Conservation (phyloP, 1,140 invertebrate genomes). For the Trachelipus rathkii region DNA sequence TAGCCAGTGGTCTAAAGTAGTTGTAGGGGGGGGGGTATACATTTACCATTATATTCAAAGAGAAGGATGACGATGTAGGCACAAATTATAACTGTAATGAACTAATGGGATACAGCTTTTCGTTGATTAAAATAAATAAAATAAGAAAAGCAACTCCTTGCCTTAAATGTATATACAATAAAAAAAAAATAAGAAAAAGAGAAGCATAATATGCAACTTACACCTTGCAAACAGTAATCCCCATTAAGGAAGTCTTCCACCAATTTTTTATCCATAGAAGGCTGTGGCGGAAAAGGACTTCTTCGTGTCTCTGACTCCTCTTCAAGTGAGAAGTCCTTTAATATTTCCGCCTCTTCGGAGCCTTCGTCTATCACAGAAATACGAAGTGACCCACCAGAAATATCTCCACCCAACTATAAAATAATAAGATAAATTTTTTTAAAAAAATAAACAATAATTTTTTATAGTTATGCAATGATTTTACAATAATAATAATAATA, state of each 20-base stretch:
- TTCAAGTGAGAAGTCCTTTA: neutral
- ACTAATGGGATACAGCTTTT: no score
- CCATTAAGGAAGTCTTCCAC: slow-evolving; percentile 73
- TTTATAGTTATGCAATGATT: no score
- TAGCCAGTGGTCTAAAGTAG: no score
- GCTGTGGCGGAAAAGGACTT: slow-evolving; percentile 47
- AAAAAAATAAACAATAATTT: no score
- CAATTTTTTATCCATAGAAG: slow-evolving; percentile 59
- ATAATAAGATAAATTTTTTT: no score
- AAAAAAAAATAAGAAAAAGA: slow-evolving; percentile 18
- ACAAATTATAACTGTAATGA: no score
- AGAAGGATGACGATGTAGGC: no score
- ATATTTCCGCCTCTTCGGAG: slow-evolving; percentile 18
- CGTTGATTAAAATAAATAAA: no score
- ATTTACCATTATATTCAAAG: neutral
- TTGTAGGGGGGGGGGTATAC: no score
- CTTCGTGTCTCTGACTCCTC: slow-evolving; percentile 4
- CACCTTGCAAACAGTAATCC: slow-evolving; percentile 75
- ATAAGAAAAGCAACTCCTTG: no score
- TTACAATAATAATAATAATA: no score
- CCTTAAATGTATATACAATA: no score
- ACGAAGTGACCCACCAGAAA: slow-evolving; percentile 32
- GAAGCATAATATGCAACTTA: slow-evolving; percentile 57
- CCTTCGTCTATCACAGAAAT: slow-evolving; percentile 26
- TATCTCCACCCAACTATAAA: slow-evolving; percentile 30